Base-by-base conservation (phyloP, 2,797 vertebrate genomes). In the Manis pentadactyla region DNA sequence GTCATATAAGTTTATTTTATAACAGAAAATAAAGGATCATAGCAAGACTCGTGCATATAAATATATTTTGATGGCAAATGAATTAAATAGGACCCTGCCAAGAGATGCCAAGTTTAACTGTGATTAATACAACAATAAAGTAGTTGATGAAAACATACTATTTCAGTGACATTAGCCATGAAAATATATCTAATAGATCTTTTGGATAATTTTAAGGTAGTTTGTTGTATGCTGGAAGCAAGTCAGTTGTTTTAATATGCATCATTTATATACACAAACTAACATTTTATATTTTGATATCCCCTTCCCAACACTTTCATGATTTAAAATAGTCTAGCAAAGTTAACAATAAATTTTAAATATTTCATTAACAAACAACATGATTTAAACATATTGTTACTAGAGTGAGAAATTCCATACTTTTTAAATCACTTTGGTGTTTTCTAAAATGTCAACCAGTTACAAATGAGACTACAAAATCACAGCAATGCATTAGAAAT, bases 191-290 rank as follows among this genome's bases (percentile, higher is more conserved):
- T 81, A 94, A 87, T 82, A 83, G 71, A 87, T 71, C 94, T 96
- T 82, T 81, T 97, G 92, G 63, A 84, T 75, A 94, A 96, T 96
- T 92, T 93, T 90, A 98, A 97, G 97, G 97, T 97, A 97, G 95
- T 93, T n/a, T 93, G 93, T 97, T 98, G 96, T 97, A 92, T 92
- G 86, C 91, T 95, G 91, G 83, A 97, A 97, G 93, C 93, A 97
- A 92, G 87, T 75, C 46, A 78, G 75, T 95, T 86, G 77, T 97
- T 96, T 95, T 51, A 89, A 92, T 94, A 91, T 85, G 83, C 9
- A 2, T 96, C 69, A 27, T 83, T 85, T 92, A 94, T 96, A 95
- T 85, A 96, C 34, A 95, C 34, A 84, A 93, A 93, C 82, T 88
- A 95, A 64, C 37, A 61, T 85, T 96, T 64, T 61, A 46, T 89